Conservation (phyloP, 2,113 vertebrate genomes). For the Diadophis punctatus region DNA sequence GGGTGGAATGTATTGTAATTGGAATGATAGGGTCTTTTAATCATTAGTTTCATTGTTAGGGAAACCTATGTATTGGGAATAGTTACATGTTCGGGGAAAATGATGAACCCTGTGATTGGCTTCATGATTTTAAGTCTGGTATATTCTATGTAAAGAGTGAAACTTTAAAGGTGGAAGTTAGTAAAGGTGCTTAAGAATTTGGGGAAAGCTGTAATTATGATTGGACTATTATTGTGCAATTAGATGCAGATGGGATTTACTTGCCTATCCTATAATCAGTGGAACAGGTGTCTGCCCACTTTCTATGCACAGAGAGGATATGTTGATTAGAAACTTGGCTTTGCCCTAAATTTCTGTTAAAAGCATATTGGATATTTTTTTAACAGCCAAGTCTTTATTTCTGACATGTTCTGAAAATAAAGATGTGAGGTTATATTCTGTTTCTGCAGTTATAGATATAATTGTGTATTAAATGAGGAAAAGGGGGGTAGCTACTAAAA, state of each 20-base stretch:
- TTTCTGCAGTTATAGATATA: not conserved
- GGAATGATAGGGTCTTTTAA: not conserved
- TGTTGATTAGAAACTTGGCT: not conserved
- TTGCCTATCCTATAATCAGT: not conserved
- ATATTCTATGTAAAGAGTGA: not conserved
- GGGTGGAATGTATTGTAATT: not conserved
- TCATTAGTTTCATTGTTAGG: not conserved
- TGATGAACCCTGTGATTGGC: not conserved
- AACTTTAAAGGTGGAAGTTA: not conserved
- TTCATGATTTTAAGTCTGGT: not conserved
- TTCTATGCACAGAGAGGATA: not conserved
- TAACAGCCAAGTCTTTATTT: not conserved
- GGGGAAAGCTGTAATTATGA: not conserved
- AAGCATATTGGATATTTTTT: not conserved
- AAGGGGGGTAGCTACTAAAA: not conserved
- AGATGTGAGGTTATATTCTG: not conserved
- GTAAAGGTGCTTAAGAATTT: not conserved
- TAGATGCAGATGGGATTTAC: not conserved
- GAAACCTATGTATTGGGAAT: not conserved
- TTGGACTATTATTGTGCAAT: not conserved
- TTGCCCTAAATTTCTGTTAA: not conserved
- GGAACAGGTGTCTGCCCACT: not conserved
- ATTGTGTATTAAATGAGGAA: not conserved
- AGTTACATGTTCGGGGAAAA: not conserved
- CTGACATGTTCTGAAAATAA: not conserved